Evolutionary conservation across 1,140 invertebrate genomes (phyloP).

Genomic region (Drosophila ficusphila): DNA sequence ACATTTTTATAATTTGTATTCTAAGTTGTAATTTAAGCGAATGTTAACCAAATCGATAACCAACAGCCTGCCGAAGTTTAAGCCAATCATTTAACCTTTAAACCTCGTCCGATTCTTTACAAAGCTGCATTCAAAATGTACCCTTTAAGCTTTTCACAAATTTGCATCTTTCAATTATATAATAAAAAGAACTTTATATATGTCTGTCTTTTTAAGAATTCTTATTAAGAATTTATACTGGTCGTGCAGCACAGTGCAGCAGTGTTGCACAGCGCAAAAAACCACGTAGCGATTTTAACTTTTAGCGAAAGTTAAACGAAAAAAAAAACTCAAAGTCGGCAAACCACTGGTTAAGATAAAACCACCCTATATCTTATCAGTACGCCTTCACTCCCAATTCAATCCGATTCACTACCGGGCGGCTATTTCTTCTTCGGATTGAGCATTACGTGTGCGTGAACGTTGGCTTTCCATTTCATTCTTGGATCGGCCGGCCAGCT

Average conservation of each 20-base stretch:
- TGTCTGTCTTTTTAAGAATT: no score
- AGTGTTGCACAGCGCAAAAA: constrained; percentile 12
- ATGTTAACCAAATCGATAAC: no score
- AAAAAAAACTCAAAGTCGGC: constrained; percentile 4
- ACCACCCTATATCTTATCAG: constrained; percentile 23
- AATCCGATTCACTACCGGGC: constrained; percentile 24
- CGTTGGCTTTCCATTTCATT: constrained; percentile 61
- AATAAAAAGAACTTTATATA: no score
- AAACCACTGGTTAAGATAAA: constrained; percentile 1
- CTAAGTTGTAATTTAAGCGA: no score
- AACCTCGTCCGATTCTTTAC: no score
- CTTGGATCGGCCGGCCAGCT: constrained; percentile 21
- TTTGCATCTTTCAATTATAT: no score
- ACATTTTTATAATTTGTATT: no score
- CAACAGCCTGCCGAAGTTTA: no score
- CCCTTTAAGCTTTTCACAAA: no score
- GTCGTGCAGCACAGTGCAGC: background rate
- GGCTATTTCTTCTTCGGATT: constrained; percentile 14
- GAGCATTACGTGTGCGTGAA: constrained; percentile 54
- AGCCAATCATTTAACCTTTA: no score
- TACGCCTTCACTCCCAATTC: constrained; percentile 16
- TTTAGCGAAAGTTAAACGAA: background rate
- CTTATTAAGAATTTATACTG: no score
- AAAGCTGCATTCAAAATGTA: no score
- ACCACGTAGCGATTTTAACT: constrained; percentile 20